Evolutionary conservation across 1,140 invertebrate species (phyloP).

Genomic region (Cydia amplana): DNA sequence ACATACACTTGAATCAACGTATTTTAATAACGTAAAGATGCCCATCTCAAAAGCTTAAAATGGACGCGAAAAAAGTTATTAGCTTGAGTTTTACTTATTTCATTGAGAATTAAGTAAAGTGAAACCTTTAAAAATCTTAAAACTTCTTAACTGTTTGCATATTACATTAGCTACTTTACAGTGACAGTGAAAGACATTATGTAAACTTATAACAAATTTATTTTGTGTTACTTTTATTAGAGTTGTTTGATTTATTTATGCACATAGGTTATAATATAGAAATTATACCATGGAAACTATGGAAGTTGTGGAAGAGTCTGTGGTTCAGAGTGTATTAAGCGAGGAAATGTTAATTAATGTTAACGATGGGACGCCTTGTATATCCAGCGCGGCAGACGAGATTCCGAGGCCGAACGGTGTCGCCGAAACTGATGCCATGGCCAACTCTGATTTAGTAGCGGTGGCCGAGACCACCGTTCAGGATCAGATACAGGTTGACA

Average conservation of each 20-base stretch:
- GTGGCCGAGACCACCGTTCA: background rate
- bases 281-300: slow-evolving; percentile 45
- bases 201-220: slow-evolving; percentile 13
- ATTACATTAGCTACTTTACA: background rate
- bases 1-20: background rate
- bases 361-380: slow-evolving; percentile 43
- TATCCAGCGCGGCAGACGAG: slow-evolving; percentile 48
- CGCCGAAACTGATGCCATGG: slow-evolving; percentile 38
- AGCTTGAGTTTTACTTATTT: slow-evolving; percentile 22
- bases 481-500: slow-evolving; percentile 11
- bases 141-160: background rate
- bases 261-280: slow-evolving; percentile 34
- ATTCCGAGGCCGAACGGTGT: slow-evolving; percentile 69
- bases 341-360: slow-evolving; percentile 50
- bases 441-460: slow-evolving; percentile 13
- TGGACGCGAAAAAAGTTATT: slow-evolving; percentile 36
- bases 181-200: slow-evolving; percentile 15
- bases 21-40: background rate
- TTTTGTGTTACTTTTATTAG: slow-evolving; percentile 29
- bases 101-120: slow-evolving; percentile 17
- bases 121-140: slow-evolving; percentile 9
- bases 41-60: background rate
- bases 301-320: slow-evolving; percentile 62
- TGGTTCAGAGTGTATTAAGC: slow-evolving; percentile 39
- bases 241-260: slow-evolving; percentile 34